phyloP scores from a whole-genome alignment of 2,113 vertebrate genomes.

The Anser cygnoides region DNA sequence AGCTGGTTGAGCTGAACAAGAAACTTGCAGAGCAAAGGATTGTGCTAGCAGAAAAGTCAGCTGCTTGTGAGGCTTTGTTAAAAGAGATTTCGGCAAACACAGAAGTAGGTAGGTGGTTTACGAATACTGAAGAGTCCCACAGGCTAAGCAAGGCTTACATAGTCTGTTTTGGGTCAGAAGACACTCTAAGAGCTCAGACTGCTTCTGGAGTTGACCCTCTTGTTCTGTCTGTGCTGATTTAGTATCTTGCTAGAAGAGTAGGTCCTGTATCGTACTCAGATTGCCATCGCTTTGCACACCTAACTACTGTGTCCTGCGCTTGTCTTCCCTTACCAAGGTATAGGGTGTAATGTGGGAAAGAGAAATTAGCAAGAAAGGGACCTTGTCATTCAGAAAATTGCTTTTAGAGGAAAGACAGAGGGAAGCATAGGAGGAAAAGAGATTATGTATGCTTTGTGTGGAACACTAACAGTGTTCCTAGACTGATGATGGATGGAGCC shows the following conservation, averaged over 20 bases:
- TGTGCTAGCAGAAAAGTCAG: conserved; percentile 89
- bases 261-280: background rate
- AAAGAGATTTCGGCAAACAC: conserved; percentile 88
- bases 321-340: background rate
- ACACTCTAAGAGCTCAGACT: background rate
- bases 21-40: conserved; percentile 93
- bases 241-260: background rate
- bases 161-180: background rate
- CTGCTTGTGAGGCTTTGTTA: conserved; percentile 87
- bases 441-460: background rate
- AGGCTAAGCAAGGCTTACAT: background rate
- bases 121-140: background rate
- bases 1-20: conserved; percentile 88
- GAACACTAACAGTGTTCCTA: background rate
- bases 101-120: conserved; percentile 77
- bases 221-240: background rate
- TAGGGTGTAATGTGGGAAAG: background rate
- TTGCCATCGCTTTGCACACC: background rate
- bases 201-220: background rate
- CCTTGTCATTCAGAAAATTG: background rate
- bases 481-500: background rate
- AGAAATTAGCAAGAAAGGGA: background rate
- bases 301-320: background rate
- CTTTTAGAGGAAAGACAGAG: background rate
- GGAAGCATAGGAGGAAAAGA: background rate